Evolutionary conservation across 2,888 invertebrate species (phyloP).

Genomic region (Catocala fraxini): DNA sequence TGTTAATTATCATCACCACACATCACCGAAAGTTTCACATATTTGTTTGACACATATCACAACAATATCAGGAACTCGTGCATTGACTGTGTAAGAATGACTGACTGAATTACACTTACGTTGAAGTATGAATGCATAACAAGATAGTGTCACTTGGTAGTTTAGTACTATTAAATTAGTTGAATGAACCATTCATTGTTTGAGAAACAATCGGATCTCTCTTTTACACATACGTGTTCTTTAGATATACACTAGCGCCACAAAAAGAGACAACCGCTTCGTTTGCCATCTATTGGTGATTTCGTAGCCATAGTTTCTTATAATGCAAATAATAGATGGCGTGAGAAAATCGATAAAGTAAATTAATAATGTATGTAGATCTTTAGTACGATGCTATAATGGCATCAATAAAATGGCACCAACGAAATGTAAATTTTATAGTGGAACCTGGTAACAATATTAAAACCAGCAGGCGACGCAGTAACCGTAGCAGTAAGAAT

Average conservation of each 20-base stretch:
- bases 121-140: slow-evolving; percentile 20
- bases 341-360: slow-evolving; percentile 49
- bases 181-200: slow-evolving; percentile 40
- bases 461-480: too few species aligned
- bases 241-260: slow-evolving; percentile 46
- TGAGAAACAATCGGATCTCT: slow-evolving; percentile 58
- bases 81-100: slow-evolving; percentile 16
- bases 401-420: not conserved
- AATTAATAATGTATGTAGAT: not conserved
- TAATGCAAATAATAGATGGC: slow-evolving; percentile 60
- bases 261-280: slow-evolving; percentile 20
- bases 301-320: slow-evolving; percentile 13
- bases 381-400: too few species aligned
- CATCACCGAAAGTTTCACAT: slow-evolving; percentile 46
- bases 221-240: slow-evolving; percentile 56
- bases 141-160: slow-evolving; percentile 38
- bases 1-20: slow-evolving; percentile 33
- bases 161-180: slow-evolving; percentile 29
- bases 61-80: slow-evolving; percentile 31
- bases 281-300: slow-evolving; percentile 47
- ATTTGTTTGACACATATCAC: slow-evolving; percentile 43
- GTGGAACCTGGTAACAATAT: too few species aligned
- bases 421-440: not conserved
- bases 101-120: slow-evolving; percentile 23
- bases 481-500: too few species aligned